Conservation (phyloP, 2,113 vertebrate species). For the Urocynchramus pylzowi region DNA sequence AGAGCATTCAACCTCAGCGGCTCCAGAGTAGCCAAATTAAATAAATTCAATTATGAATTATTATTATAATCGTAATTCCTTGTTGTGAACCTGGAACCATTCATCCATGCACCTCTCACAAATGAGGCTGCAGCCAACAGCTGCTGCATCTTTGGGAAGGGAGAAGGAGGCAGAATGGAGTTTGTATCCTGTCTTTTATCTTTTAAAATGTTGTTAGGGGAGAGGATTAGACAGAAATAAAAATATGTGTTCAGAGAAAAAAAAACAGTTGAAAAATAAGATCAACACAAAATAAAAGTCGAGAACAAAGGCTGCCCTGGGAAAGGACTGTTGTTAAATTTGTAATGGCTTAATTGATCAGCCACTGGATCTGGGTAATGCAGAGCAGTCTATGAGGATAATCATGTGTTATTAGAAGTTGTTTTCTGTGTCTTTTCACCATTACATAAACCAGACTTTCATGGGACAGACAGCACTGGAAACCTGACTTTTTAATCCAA, state of each 20-base stretch:
- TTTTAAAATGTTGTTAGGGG: not conserved
- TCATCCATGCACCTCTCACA: fast-evolving
- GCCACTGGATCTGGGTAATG: not conserved
- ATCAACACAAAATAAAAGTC: not conserved
- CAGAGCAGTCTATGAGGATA: not conserved
- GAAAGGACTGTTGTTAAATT: not conserved
- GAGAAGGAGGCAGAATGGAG: not conserved
- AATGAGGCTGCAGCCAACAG: not conserved
- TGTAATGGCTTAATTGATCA: not conserved
- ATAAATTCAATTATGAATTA: not conserved
- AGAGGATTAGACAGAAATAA: not conserved
- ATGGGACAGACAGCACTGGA: not conserved
- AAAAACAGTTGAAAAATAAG: not conserved
- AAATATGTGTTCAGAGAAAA: not conserved
- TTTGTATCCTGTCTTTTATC: not conserved
- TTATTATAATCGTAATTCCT: not conserved
- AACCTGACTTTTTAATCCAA: not conserved
- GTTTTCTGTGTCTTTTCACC: not conserved
- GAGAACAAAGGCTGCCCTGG: not conserved
- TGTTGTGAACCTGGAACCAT: not conserved
- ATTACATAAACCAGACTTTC: not conserved
- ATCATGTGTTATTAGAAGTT: not conserved
- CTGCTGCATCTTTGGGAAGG: not conserved
- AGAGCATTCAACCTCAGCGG: not conserved
- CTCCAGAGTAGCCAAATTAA: not conserved